Base-by-base conservation (phyloP, 2,797 vertebrate genomes). In the Typhlichthys subterraneus region DNA sequence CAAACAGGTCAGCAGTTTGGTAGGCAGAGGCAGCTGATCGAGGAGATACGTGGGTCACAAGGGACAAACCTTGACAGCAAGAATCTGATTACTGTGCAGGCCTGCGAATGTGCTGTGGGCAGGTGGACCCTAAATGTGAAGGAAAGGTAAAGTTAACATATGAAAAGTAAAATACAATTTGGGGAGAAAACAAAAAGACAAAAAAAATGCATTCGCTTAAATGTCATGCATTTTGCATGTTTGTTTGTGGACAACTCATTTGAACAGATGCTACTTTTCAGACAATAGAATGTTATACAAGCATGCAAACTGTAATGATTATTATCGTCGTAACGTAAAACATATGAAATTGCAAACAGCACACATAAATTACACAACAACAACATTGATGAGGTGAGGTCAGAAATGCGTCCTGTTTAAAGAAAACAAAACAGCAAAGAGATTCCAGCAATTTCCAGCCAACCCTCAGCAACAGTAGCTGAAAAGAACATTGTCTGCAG, bases 31-130 rank as follows among this genome's bases (percentile, higher is more conserved):
- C 3, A 67, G 60, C 78, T 63, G 76, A 63, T 61, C 56, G 68
- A 69, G 81, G 70, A 51, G 17, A 13, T 6, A 17, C 15, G 45
- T 53, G 73, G 9, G 47, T 59, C 67, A 33, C 11, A 60, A 62
- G 73, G 69, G 67, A 94, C 93, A 90, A 92, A 94, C 91, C 90
- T 93, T 93, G 69, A 92, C 85, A 45, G 91, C 85, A 77, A 91
- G 87, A 91, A 94, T 94, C 86, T 94, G 93, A 91, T 94, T 94
- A 92, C 90, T 94, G 83, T 91, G 89, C 56, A 93, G 91, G 79
- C 87, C 82, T 79, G 91, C 91, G 50, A 81, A 88, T 67, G 84
- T 70, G 82, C 63, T 70, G 66, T 88, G 84, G 73, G 83, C 82
- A 72, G 90, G 84, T 63, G 81, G 90, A 71, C 93, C 91, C 93